A percentile compares a stretch with the other conserved stretches of the same genome.
These are phyloP conservation scores for Oceanodroma tethys DNA, from an alignment of 2,113 vertebrate genomes.

Conservation along the genomic window DNA sequence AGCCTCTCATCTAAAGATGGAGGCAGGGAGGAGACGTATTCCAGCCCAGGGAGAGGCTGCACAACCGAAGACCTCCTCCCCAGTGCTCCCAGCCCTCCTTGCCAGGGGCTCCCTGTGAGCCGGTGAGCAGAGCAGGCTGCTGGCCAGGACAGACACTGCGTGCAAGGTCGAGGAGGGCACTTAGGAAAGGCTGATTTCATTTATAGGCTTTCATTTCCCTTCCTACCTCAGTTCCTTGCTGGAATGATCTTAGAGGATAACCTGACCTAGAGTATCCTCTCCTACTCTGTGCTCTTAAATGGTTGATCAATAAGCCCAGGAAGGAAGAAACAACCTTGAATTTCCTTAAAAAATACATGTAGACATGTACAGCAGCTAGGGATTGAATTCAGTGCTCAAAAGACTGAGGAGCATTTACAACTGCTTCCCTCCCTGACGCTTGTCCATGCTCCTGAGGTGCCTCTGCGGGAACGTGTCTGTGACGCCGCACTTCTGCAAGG, in stretches of 20 bases:
- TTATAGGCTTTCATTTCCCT: neutral
- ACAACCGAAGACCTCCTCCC: neutral
- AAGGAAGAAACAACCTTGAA: neutral
- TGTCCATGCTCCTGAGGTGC: neutral
- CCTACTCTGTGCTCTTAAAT: neutral
- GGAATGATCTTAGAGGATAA: neutral
- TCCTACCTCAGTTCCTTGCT: neutral
- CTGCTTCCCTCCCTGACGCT: rapidly evolving
- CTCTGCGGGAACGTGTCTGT: neutral
- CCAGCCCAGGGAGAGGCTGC: neutral
- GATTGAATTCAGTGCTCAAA: neutral
- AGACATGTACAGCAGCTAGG: neutral
- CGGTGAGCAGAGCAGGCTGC: neutral
- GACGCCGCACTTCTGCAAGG: neutral
- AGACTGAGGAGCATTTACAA: neutral
- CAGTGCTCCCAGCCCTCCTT: neutral
- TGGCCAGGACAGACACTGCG: neutral
- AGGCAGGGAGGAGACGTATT: neutral
- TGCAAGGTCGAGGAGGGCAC: neutral
- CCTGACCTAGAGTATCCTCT: neutral
- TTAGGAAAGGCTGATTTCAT: neutral
- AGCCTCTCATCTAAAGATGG: neutral
- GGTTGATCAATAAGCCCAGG: neutral
- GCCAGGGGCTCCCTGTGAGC: neutral
- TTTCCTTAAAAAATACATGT: constrained; percentile 20